Evolutionary conservation across 2,888 invertebrate species (phyloP), one percentile per base, ranked within the genome.

Genomic region (Dynastes grantii): DNA sequence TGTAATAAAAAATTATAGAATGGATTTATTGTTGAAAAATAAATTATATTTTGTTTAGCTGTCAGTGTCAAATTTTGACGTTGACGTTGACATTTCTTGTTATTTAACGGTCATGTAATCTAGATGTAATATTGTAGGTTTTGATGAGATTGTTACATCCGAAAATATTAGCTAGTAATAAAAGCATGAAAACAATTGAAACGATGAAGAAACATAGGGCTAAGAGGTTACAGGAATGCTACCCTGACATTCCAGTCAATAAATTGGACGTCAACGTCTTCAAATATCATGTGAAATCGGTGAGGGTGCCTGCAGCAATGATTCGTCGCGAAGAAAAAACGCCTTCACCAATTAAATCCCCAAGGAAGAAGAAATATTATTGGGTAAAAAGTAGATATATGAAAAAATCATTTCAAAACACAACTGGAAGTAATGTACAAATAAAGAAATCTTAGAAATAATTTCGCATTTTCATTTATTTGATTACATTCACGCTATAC

Each of bases 281-380:
- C 80, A 83, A 88, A 91, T 92, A 79, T 29, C 76, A 79, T 16
- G 70, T 61, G 3, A 79, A 55, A 79, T 65, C 70, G 4, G 75
- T 58, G 51, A 65, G 79, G 3, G 29, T 73, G 1, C 71, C 76
- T 13, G 64, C 76, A 4, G 58, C 76, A 3, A 45, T 77, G 0
- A 51, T 75, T 16, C 55, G 73, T 27, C 49, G 79, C 32, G 79
- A 79, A 27, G 78, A 78, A 32, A 79, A 79, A 55, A 79, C 75
- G n/a, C 79, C 79, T 6, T 79, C 79, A 2, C 79, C 79, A 8
- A 27, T 67, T 29, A 77, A 77, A 64, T 79, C 79, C n/a, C 79
- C 79, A 27, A 61, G 77, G 32, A 79, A 77, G 58, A 79, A 79
- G 71, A 79, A 79, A 58, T 79, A 79, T 61, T 79, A 77, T 40